Conservation (phyloP, 2,113 vertebrate genomes). For the Alaudala cheleensis region DNA sequence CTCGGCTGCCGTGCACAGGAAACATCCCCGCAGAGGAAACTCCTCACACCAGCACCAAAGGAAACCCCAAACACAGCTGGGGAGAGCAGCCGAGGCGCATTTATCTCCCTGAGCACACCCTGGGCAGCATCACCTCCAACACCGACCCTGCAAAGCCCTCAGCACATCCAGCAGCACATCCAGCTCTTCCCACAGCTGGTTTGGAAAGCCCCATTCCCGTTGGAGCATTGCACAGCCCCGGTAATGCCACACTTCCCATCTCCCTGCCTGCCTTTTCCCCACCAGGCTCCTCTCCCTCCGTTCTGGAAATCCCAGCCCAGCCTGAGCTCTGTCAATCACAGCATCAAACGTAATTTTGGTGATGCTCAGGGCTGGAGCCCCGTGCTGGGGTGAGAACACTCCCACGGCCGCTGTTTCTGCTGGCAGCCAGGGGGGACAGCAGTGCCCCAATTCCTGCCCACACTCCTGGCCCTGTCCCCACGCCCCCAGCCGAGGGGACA, state of each 20-base stretch:
- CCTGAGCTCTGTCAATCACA: neutral
- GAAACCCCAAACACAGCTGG: neutral
- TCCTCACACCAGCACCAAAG: neutral
- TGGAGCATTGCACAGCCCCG: neutral
- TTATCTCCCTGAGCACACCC: neutral
- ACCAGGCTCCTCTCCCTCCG: too few species aligned
- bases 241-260: rapidly evolving
- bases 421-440: neutral
- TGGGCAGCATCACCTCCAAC: rapidly evolving
- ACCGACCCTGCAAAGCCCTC: neutral
- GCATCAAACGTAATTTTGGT: neutral
- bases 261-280: neutral
- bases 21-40: neutral
- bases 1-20: neutral
- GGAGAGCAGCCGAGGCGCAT: neutral
- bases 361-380: neutral
- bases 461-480: neutral
- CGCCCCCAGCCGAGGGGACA: neutral
- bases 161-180: neutral
- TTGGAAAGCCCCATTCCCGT: rapidly evolving
- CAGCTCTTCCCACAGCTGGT: neutral
- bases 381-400: rapidly evolving
- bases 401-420: neutral
- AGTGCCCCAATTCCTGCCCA: neutral
- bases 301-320: neutral